These are phyloP conservation scores for Odontothrips loti DNA, from an alignment of 2,888 invertebrate species.

Conservation along the genomic window DNA sequence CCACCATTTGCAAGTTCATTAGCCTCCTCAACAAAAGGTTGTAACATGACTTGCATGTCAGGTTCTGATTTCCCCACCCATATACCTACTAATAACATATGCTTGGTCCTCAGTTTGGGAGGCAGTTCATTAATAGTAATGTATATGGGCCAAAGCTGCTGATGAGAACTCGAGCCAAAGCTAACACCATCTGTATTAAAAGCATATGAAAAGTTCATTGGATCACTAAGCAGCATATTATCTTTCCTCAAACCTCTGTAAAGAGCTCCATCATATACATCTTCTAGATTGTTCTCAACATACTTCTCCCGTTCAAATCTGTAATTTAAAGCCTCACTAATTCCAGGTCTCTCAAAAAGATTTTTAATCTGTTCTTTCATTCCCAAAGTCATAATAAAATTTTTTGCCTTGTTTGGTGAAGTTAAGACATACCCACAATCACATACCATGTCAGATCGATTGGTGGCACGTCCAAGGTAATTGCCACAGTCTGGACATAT, in stretches of 20 bases:
- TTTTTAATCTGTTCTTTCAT: neutral
- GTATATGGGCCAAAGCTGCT: constrained; percentile 35
- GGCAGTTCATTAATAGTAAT: constrained; percentile 37
- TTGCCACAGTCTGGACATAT: neutral
- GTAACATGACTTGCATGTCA: constrained; percentile 35
- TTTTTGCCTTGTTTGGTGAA: neutral
- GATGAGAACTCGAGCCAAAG: neutral
- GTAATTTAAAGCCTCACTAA: neutral
- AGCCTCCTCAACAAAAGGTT: constrained; percentile 35
- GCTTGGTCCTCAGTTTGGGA: constrained; percentile 33
- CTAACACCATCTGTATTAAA: neutral
- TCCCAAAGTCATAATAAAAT: neutral
- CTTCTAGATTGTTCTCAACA: neutral
- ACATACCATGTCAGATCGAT: neutral
- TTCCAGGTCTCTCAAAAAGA: neutral
- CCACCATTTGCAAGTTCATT: constrained; percentile 35
- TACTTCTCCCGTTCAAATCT: neutral
- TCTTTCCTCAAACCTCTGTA: neutral
- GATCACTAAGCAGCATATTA: neutral
- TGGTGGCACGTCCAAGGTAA: neutral
- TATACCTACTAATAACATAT: constrained; percentile 35
- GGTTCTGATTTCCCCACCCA: constrained; percentile 37
- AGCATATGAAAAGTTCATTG: neutral
- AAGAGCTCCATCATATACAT: neutral
- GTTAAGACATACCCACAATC: neutral